Base-by-base conservation (phyloP, 37 sponge, comb jelly and placozoan species). In the Amphimedon queenslandica region DNA sequence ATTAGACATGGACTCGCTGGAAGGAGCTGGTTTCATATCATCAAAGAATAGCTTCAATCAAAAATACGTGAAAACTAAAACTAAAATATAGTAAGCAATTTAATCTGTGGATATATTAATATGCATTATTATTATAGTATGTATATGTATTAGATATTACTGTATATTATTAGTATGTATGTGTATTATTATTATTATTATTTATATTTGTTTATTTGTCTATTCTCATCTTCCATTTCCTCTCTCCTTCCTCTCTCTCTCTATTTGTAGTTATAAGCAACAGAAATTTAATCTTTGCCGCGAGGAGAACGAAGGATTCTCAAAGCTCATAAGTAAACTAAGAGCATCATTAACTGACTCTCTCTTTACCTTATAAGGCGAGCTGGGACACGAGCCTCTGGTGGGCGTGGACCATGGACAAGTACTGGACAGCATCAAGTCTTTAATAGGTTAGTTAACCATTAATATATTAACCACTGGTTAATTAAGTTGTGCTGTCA, bases 241-340 rank as follows among this genome's bases (percentile, higher is more conserved):
- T n/a, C n/a, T n/a, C n/a, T n/a, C n/a, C n/a, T n/a, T n/a, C n/a
- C n/a, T n/a, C n/a, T n/a, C n/a, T n/a, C n/a, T n/a, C n/a, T n/a
- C n/a, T n/a, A n/a, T n/a, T n/a, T 8, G 23, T 63, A 93, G 93
- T 42, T 98, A 95, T 76, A 95, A 95, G 75, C 99, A 98, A 80
- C 96, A 95, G 77, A 98, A 98, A 91, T 98, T 95, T 67, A 98
- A 98, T 76, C 72, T 98, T 39, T 83, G 95, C 31, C 90, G 99
- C 4, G 99, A 98, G 80, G 99, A 98, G 88, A 92, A 72, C 42
- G 99, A 98, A 70, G 99, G 99, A 1, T 98, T 95, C 73, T 84
- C 91, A 8, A 98, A 98, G 67, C 81, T 98, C 60, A 65, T 90
- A 4, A 70, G 81, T n/a, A n/a, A n/a, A n/a, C n/a, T n/a, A n/a